These are phyloP conservation scores for Montifringilla adamsi DNA, from an alignment of 2,113 vertebrate species.

Conservation along the genomic window DNA sequence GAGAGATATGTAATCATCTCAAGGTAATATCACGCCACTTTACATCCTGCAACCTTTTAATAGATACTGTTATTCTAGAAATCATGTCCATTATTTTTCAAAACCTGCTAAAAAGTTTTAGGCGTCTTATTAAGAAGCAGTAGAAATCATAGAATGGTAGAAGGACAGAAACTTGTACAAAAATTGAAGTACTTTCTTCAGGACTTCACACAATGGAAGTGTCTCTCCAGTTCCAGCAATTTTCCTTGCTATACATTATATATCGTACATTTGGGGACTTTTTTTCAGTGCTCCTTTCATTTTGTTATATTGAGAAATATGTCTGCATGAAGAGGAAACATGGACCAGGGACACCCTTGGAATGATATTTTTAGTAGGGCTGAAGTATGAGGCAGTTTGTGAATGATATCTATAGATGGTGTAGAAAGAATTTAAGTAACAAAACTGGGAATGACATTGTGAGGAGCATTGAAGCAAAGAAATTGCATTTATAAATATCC, in stretches of 20 bases:
- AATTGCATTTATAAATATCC: neutral
- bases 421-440: neutral
- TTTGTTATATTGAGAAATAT: constrained; percentile 39
- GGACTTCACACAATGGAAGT: neutral
- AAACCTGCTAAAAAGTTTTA: constrained; percentile 28
- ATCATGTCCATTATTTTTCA: constrained; percentile 36
- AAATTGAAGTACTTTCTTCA: neutral
- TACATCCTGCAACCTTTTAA: neutral
- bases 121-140: neutral
- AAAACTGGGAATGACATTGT: neutral
- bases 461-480: neutral
- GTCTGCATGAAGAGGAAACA: constrained; percentile 35
- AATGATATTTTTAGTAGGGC: neutral
- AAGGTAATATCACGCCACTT: neutral
- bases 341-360: neutral
- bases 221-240: neutral
- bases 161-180: neutral
- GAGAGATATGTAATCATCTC: neutral
- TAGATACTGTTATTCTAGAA: constrained; percentile 24
- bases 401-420: neutral
- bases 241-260: neutral
- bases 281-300: constrained; percentile 26
- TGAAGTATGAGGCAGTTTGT: neutral
- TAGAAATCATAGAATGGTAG: neutral
- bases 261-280: neutral